phyloP scores from a whole-genome alignment of 2,888 invertebrate species.

The Stenoptilia bipunctidactyla region DNA sequence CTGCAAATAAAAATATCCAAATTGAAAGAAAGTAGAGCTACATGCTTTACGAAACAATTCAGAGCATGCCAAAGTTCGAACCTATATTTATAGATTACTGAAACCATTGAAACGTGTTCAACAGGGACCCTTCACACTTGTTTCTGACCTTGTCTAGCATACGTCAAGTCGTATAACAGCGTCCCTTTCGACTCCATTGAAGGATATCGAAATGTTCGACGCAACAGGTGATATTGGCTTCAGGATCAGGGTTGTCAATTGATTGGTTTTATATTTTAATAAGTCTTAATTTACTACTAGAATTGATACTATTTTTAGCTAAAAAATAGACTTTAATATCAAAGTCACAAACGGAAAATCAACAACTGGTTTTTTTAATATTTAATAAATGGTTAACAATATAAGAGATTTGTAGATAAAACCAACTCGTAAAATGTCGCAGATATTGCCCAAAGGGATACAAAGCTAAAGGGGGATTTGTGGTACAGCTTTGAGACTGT shows the following conservation, averaged over 20 bases:
- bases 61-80: conserved; percentile 39
- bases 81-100: conserved; percentile 59
- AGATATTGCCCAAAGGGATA: no score
- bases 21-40: conserved; percentile 32
- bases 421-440: no score
- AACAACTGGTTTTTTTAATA: no score
- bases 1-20: no score
- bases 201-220: conserved; percentile 64
- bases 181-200: conserved; percentile 49
- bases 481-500: no score
- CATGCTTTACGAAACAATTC: conserved; percentile 18
- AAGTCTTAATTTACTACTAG: no score
- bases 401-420: no score
- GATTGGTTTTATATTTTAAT: conserved; percentile 41
- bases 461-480: no score
- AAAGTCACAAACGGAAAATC: no score
- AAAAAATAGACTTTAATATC: no score
- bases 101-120: conserved; percentile 61
- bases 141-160: conserved; percentile 26
- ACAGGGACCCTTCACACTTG: conserved; percentile 40
- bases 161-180: conserved; percentile 13
- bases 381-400: no score
- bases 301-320: no score
- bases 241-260: conserved; percentile 48
- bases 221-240: conserved; percentile 67